phyloP scores from a whole-genome alignment of 35 echinoderm and acorn worm species.

The Lytechinus variegatus region DNA sequence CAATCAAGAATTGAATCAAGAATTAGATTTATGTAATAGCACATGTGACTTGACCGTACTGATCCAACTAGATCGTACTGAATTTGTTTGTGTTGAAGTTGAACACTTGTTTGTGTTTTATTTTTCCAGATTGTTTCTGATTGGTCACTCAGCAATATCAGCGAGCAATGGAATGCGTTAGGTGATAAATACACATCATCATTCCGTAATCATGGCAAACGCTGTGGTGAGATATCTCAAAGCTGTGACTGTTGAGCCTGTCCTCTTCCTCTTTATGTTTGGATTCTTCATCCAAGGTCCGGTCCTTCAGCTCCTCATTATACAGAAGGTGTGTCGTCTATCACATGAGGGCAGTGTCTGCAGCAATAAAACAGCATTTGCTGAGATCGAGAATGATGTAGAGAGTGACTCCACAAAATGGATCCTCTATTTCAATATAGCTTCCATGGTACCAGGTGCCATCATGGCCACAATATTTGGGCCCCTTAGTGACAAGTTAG shows the following conservation, averaged over 20 bases:
- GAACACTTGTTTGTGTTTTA: background rate
- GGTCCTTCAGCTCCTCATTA: conserved; percentile 66
- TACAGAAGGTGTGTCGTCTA: conserved; percentile 63
- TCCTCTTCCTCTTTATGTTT: conserved; percentile 73
- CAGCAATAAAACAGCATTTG: conserved; percentile 39
- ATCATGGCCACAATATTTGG: conserved; percentile 68
- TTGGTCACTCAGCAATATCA: background rate
- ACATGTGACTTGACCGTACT: no score
- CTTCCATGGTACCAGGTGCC: conserved; percentile 57
- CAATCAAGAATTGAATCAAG: no score
- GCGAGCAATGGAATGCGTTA: background rate
- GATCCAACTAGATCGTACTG: no score
- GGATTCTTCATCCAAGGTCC: conserved; percentile 68
- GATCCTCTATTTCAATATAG: conserved; percentile 68
- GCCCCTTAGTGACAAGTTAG: conserved; percentile 64
- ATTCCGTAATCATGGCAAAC: background rate
- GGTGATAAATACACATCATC: background rate
- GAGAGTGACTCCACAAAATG: conserved; percentile 67
- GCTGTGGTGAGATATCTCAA: conserved; percentile 18
- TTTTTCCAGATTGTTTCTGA: background rate
- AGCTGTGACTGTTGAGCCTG: conserved; percentile 77
- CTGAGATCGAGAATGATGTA: conserved; percentile 56
- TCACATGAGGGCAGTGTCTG: conserved; percentile 56
- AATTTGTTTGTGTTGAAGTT: no score
- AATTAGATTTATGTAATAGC: no score